phyloP scores from a whole-genome alignment of 1,140 invertebrate genomes.

The Harpegnathos saltator region DNA sequence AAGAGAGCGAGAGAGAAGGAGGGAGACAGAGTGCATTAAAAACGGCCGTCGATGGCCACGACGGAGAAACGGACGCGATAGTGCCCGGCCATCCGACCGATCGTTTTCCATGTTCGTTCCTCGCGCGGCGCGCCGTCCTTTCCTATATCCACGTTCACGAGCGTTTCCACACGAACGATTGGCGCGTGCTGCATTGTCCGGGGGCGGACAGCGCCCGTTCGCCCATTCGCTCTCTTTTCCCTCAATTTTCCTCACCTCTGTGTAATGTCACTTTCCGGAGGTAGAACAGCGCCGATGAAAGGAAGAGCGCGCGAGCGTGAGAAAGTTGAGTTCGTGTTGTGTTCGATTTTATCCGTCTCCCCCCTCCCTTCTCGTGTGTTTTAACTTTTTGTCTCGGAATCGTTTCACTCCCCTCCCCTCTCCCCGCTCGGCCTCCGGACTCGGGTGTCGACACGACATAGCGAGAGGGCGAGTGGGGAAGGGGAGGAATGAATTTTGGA shows the following conservation, averaged over 20 bases:
- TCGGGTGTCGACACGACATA: too few species aligned
- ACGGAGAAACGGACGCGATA: conserved; percentile 45
- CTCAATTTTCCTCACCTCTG: conserved; percentile 17
- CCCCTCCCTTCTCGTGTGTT: conserved; percentile 8
- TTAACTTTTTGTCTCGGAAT: conserved; percentile 46
- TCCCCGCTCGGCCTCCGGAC: too few species aligned
- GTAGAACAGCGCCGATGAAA: conserved; percentile 27
- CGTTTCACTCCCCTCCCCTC: too few species aligned
- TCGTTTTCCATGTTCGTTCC: conserved; percentile 53
- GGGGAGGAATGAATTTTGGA: too few species aligned
- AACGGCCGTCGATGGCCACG: conserved; percentile 29
- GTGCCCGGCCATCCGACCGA: conserved; percentile 36
- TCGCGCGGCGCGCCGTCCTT: conserved; percentile 28
- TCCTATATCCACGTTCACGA: conserved; percentile 24
- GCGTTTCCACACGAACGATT: conserved; percentile 33
- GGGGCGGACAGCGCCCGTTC: not conserved
- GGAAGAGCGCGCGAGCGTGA: not conserved
- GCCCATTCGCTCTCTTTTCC: conserved; percentile 15
- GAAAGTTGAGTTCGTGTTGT: too few species aligned
- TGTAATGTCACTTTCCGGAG: conserved; percentile 28
- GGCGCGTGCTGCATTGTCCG: conserved; percentile 48
- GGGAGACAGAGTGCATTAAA: conserved; percentile 50
- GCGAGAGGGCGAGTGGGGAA: too few species aligned
- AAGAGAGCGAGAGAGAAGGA: not conserved
- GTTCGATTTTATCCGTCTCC: not conserved